Evolutionary conservation across 2,888 invertebrate genomes (phyloP).

Genomic region (Andrena camellia): DNA sequence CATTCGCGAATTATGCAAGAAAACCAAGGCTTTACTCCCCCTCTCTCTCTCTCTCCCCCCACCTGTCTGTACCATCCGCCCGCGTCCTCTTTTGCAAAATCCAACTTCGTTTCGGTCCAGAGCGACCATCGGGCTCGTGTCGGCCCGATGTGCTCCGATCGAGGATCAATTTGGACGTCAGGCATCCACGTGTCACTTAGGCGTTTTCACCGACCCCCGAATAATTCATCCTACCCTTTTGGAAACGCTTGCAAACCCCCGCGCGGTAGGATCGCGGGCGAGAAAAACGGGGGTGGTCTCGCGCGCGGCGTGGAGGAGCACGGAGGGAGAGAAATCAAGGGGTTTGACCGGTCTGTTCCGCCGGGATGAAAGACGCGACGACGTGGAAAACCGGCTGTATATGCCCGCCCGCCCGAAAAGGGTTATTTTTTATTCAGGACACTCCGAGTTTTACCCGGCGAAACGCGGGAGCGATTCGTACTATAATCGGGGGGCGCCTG

Average conservation of each 20-base stretch:
- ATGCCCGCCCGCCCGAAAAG: slow-evolving; percentile 55
- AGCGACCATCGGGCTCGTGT: slow-evolving; percentile 9
- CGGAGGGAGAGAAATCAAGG: slow-evolving; percentile 29
- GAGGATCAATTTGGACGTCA: slow-evolving; percentile 83
- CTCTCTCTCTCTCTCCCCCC: background rate
- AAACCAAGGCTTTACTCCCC: slow-evolving; percentile 38
- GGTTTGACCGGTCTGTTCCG: slow-evolving; percentile 76
- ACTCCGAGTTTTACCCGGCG: slow-evolving; percentile 74
- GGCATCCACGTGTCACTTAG: slow-evolving; percentile 84
- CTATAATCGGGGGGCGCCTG: slow-evolving; percentile 34
- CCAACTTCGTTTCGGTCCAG: slow-evolving; percentile 30
- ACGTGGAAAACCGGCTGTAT: slow-evolving; percentile 69
- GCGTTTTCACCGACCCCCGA: slow-evolving; percentile 81
- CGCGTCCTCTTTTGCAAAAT: slow-evolving; percentile 19
- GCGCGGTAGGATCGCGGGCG: slow-evolving; percentile 47
- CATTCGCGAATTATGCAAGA: slow-evolving; percentile 72
- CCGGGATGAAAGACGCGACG: slow-evolving; percentile 76
- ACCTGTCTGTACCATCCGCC: background rate
- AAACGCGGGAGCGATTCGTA: slow-evolving; percentile 55
- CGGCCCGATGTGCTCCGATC: slow-evolving; percentile 74
- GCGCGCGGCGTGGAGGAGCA: background rate
- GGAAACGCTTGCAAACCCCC: slow-evolving; percentile 66
- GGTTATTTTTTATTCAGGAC: slow-evolving; percentile 79
- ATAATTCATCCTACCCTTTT: slow-evolving; percentile 81
- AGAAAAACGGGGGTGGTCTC: slow-evolving; percentile 33